Percentiles rank a stretch among this genome's conserved stretches.
phyloP scores from a whole-genome alignment of 2,113 vertebrate genomes.

The Crotalus horridus region DNA sequence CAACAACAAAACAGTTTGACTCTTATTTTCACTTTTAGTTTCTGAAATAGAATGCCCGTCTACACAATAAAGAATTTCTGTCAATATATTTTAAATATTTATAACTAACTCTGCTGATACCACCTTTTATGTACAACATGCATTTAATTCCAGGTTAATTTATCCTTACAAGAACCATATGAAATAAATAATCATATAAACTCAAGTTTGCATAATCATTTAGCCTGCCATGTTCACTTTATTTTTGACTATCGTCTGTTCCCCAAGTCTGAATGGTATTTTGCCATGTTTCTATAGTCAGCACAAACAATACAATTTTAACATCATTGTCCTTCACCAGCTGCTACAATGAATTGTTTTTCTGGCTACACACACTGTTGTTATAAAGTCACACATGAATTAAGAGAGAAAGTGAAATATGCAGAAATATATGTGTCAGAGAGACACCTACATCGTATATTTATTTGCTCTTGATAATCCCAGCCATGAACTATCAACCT shows the following conservation, averaged over 20 bases:
- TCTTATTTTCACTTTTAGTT: background rate
- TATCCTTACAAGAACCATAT: background rate
- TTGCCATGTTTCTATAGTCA: constrained; percentile 50
- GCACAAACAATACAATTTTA: constrained; percentile 51
- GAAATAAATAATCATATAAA: background rate
- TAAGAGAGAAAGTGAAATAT: constrained; percentile 61
- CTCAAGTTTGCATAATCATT: background rate
- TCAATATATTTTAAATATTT: background rate
- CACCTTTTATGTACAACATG: background rate
- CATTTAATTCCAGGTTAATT: background rate
- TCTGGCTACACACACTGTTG: constrained; percentile 52
- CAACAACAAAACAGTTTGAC: background rate
- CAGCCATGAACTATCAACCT: constrained; percentile 52
- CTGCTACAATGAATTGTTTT: constrained; percentile 56
- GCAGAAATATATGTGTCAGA: constrained; percentile 47
- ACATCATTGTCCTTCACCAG: constrained; percentile 50
- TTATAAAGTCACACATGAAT: constrained; percentile 60
- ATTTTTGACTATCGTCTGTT: background rate
- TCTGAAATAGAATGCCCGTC: background rate
- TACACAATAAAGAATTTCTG: background rate
- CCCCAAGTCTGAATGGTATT: constrained; percentile 22
- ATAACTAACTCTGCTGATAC: background rate
- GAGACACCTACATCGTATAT: constrained; percentile 51
- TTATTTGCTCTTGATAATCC: constrained; percentile 67
- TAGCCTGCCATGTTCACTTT: background rate